These are phyloP conservation scores for Porites rus DNA, from an alignment of 92 coral and sea anemone genomes.

Conservation along the genomic window DNA sequence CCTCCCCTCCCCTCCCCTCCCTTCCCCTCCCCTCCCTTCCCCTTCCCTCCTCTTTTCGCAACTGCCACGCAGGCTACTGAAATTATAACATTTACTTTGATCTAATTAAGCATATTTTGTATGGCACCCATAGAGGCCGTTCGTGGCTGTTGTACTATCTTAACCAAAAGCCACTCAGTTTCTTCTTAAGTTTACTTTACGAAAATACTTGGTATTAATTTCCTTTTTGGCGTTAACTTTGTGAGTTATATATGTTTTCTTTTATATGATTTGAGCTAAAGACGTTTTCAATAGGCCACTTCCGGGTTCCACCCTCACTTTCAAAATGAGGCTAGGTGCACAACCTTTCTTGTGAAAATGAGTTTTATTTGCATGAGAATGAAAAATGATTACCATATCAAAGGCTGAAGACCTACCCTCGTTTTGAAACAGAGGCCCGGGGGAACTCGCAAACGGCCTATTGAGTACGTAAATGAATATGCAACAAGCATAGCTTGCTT, in stretches of 20 bases:
- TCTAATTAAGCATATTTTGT: not conserved
- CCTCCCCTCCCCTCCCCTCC: too few relatives aligned
- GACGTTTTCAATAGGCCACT: not conserved
- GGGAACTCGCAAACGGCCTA: not conserved
- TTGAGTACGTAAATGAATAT: too few relatives aligned
- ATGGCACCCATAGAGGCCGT: slow-evolving; percentile 46
- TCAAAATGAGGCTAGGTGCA: too few relatives aligned
- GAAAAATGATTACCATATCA: too few relatives aligned
- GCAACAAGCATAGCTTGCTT: not conserved
- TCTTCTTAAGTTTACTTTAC: slow-evolving; percentile 20
- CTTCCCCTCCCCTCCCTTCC: too few relatives aligned
- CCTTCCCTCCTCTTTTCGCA: too few relatives aligned
- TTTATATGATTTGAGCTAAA: not conserved
- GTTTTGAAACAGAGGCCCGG: too few relatives aligned
- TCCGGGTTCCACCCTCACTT: not conserved
- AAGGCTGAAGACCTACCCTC: too few relatives aligned
- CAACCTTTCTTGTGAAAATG: too few relatives aligned
- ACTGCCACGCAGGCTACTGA: too few relatives aligned
- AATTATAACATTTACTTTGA: not conserved
- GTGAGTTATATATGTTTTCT: not conserved
- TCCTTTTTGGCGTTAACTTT: not conserved
- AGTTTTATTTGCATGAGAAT: too few relatives aligned
- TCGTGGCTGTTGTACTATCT: not conserved
- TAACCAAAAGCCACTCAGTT: not conserved
- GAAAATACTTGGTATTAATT: slow-evolving; percentile 36